Percentiles rank a stretch among this genome's conserved stretches.
These are phyloP conservation scores for Erebia epiphron DNA, from an alignment of 2,888 invertebrate genomes.

Conservation along the genomic window DNA sequence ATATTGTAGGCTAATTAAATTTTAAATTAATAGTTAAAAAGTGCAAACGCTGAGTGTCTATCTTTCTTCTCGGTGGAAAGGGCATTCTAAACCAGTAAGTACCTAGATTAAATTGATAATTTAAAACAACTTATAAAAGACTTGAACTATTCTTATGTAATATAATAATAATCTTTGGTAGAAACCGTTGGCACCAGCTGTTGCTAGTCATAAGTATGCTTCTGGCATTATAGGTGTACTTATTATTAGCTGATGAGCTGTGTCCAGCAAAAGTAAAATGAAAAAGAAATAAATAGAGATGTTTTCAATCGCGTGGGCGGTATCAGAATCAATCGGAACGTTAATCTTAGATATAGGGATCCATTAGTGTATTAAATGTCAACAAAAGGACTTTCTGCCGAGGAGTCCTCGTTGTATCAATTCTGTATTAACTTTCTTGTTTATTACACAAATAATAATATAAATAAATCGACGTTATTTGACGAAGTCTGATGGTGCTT, in stretches of 20 bases:
- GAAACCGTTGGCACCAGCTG: no score
- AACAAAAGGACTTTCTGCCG: constrained; percentile 4
- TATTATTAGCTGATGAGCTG: constrained; percentile 36
- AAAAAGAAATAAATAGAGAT: constrained; percentile 12
- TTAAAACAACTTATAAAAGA: no score
- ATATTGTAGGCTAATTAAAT: no score
- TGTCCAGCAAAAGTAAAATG: constrained; percentile 17
- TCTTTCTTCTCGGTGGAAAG: no score
- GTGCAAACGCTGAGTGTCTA: no score
- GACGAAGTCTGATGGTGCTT: neutral
- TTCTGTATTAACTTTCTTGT: neutral
- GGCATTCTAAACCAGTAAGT: no score
- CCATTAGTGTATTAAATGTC: constrained; percentile 19
- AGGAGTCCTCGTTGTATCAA: constrained; percentile 11
- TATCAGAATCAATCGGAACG: constrained; percentile 14
- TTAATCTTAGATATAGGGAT: constrained; percentile 16
- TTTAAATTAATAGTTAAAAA: no score
- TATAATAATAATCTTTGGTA: no score
- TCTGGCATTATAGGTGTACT: neutral
- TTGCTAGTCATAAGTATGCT: neutral
- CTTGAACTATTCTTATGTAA: no score
- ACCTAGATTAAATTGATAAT: no score
- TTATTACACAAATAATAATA: neutral
- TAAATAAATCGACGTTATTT: neutral
- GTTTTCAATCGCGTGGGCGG: constrained; percentile 17